These are phyloP conservation scores for Drosophila greeni DNA, from an alignment of 2,888 invertebrate species.

Conservation along the genomic window DNA sequence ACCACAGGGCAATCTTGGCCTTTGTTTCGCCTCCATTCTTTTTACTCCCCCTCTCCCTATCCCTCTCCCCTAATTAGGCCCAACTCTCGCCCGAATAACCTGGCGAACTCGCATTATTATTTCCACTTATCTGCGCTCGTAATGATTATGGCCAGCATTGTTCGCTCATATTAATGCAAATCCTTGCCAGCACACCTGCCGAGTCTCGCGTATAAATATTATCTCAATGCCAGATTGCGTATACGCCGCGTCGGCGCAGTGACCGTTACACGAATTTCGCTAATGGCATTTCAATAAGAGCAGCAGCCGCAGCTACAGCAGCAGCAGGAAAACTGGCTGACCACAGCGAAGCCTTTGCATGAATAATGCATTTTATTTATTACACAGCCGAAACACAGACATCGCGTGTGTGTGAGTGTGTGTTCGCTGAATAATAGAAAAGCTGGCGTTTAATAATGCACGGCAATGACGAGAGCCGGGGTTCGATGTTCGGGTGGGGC, in stretches of 20 bases:
- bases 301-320: slow-evolving; percentile 30
- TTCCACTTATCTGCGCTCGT: slow-evolving; percentile 41
- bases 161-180: slow-evolving; percentile 35
- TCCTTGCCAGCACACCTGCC: slow-evolving; percentile 34
- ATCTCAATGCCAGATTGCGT: slow-evolving; percentile 51
- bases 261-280: slow-evolving; percentile 43
- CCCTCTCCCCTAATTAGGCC: slow-evolving; percentile 43
- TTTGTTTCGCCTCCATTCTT: slow-evolving; percentile 19
- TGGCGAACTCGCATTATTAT: slow-evolving; percentile 31
- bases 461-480: slow-evolving; percentile 8
- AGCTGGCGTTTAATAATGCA: slow-evolving; percentile 59
- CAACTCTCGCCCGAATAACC: slow-evolving; percentile 47
- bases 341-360: slow-evolving; percentile 43
- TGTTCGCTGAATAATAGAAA: slow-evolving; percentile 52
- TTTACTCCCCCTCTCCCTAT: slow-evolving; percentile 1
- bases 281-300: slow-evolving; percentile 69
- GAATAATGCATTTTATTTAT: slow-evolving; percentile 54
- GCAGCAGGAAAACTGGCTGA: slow-evolving; percentile 37
- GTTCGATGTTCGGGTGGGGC: slow-evolving; percentile 9
- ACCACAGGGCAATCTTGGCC: slow-evolving; percentile 41
- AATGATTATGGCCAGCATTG: slow-evolving; percentile 50
- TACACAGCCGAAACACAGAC: slow-evolving; percentile 34
- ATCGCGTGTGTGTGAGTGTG: slow-evolving; percentile 16
- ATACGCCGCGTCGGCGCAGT: slow-evolving; percentile 54
- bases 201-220: slow-evolving; percentile 27